Evolutionary conservation across 2,797 vertebrate species (phyloP).

Genomic region (Menidia menidia): DNA sequence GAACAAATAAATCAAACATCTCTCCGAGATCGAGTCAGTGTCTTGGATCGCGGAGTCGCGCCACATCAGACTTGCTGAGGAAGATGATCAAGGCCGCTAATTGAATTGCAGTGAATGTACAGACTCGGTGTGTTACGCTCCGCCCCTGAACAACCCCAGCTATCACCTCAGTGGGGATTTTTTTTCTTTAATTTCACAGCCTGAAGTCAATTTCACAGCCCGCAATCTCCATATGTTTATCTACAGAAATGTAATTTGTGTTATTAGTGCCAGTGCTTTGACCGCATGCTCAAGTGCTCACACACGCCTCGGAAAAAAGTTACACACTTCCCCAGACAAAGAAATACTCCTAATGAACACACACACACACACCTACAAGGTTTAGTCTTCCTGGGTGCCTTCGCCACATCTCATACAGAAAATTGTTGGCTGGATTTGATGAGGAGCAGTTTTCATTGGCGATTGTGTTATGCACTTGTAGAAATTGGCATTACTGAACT

Average conservation of each 20-base stretch:
- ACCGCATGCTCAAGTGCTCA: conserved; percentile 66
- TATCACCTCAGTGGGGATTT: conserved; percentile 64
- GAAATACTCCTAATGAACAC: conserved; percentile 30
- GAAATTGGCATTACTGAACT: conserved; percentile 6
- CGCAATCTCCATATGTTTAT: conserved; percentile 80
- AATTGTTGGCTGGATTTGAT: conserved; percentile 8
- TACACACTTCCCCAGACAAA: conserved; percentile 29
- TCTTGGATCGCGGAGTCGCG: conserved; percentile 65
- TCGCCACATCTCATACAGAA: conserved; percentile 13
- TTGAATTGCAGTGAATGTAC: conserved; percentile 76
- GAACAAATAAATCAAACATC: conserved; percentile 81
- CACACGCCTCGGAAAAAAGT: conserved; percentile 18
- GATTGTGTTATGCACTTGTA: conserved; percentile 22
- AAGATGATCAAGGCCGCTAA: conserved; percentile 78
- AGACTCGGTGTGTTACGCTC: conserved; percentile 46
- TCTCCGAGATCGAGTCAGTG: conserved; percentile 53
- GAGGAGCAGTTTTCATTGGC: conserved; percentile 7
- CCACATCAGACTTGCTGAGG: conserved; percentile 69
- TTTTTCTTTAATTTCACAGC: conserved; percentile 78
- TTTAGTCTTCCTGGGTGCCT: conserved; percentile 15
- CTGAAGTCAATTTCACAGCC: conserved; percentile 82
- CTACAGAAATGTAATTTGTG: conserved; percentile 73
- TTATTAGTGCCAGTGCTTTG: conserved; percentile 75
- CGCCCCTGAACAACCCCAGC: conserved; percentile 65
- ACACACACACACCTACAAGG: conserved; percentile 30